Conservation (phyloP, 2,113 vertebrate species). For the Notothenia coriiceps region DNA sequence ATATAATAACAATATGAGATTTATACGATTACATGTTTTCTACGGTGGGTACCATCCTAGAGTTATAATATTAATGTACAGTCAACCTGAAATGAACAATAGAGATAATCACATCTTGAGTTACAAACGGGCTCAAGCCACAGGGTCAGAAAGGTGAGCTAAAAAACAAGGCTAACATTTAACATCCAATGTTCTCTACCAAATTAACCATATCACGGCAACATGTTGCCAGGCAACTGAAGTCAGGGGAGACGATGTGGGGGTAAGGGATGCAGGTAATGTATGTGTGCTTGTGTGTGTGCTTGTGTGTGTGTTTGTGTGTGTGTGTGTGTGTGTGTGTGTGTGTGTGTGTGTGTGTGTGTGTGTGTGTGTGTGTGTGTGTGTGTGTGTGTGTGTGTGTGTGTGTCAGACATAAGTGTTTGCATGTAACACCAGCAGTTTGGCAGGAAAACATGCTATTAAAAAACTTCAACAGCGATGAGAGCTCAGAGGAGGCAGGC, state of each 20-base stretch:
- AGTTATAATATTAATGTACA: neutral
- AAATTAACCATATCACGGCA: slow-evolving; percentile 43
- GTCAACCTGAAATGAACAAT: neutral
- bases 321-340: neutral
- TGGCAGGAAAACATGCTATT: neutral
- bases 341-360: neutral
- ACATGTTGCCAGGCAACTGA: slow-evolving; percentile 78
- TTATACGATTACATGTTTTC: neutral
- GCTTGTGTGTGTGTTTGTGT: neutral
- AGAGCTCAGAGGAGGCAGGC: neutral
- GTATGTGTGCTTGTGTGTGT: neutral
- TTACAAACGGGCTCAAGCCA: neutral
- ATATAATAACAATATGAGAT: neutral
- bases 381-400: neutral
- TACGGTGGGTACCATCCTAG: neutral
- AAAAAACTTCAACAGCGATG: neutral
- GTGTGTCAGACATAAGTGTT: neutral
- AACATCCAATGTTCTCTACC: slow-evolving; percentile 38
- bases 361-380: neutral
- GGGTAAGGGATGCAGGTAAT: neutral
- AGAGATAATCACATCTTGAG: neutral
- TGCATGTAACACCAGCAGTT: neutral
- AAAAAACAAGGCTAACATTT: slow-evolving; percentile 36
- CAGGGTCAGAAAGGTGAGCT: neutral
- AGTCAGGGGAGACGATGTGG: slow-evolving; percentile 18